Evolutionary conservation across 2,888 invertebrate species (phyloP), one percentile per base, ranked within the genome.

Genomic region (Diachrysia chrysitis): DNA sequence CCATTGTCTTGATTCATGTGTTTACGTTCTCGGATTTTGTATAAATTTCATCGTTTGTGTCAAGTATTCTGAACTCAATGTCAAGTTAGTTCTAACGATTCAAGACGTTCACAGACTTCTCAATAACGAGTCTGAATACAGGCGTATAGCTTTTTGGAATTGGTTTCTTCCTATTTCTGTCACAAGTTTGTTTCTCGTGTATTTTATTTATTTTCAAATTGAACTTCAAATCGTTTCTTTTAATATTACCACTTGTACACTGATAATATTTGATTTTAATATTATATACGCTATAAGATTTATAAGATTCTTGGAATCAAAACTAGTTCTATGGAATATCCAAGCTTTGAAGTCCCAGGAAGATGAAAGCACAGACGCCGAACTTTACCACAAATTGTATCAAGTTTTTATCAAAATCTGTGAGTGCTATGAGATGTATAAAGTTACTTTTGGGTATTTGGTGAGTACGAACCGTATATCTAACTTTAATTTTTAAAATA

Each of bases 51-150:
- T 62, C 2, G 5, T 10, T 7, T 48, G 35, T 0, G 21, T 76
- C 12, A 4, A 37, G 12, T 55, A 51, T 53, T 23, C 32, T 1
- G 56, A 65, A 16, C 32, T 6, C 1, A 65, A 65, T 1, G 29
- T 74, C 0, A 21, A 56, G 16, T 73, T 73, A 16, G 55, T 76
- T 0, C 42, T 76, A 0, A 56, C 21, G n/a, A 23, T 73, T 23
- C 65, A 76, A 63, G 65, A 63, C 17, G 25, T 71, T 9, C 58
- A 70, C 23, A 70, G 53, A 32, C 53, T 69, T 9, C 25, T 74
- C 0, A 65, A 65, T 16, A 16, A 55, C 7, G 17, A 48, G 9
- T 37, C 21, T 10, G 16, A 6, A 19, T 59, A 29, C 14, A 59
- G 19, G 0, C 7, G 37, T 0, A 61, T 63, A 0, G 54, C 56